These are phyloP conservation scores for Ophion slaviceki DNA, from an alignment of 2,888 invertebrate species.

Conservation along the genomic window DNA sequence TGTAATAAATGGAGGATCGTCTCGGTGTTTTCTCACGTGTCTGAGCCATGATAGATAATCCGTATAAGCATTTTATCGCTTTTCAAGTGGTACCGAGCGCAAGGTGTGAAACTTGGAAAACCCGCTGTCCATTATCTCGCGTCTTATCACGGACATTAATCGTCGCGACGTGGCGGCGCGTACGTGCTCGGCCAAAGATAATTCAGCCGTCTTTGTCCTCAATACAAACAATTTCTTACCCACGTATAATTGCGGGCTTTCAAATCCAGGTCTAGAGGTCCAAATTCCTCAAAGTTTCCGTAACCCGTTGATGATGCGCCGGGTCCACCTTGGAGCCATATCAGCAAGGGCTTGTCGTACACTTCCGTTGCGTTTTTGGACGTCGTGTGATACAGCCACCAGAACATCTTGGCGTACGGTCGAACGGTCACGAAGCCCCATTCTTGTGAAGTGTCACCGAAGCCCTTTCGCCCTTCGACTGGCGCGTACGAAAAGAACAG, in stretches of 20 bases:
- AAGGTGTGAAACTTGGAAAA: too few species aligned
- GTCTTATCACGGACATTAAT: too few species aligned
- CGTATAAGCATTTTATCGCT: too few species aligned
- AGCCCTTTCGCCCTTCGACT: constrained; percentile 77
- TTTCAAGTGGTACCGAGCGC: too few species aligned
- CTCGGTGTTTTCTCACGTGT: too few species aligned
- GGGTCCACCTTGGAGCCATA: constrained; percentile 96
- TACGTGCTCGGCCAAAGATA: too few species aligned
- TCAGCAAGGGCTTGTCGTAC: constrained; percentile 89
- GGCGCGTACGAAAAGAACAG: neutral
- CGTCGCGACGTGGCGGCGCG: too few species aligned
- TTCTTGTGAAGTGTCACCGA: constrained; percentile 88
- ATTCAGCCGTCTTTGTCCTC: too few species aligned
- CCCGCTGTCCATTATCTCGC: too few species aligned
- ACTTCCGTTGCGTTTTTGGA: constrained; percentile 85
- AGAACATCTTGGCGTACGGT: constrained; percentile 92
- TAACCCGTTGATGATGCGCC: constrained; percentile 92
- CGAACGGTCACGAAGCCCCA: constrained; percentile 91
- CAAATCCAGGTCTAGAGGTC: constrained; percentile 89
- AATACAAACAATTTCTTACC: constrained; percentile 84
- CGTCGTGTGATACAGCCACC: constrained; percentile 93
- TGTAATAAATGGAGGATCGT: too few species aligned
- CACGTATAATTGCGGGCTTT: constrained; percentile 90
- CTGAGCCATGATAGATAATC: too few species aligned
- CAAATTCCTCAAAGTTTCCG: constrained; percentile 95